Conservation (phyloP, 2,113 vertebrate species). For the Mastomys coucha region DNA sequence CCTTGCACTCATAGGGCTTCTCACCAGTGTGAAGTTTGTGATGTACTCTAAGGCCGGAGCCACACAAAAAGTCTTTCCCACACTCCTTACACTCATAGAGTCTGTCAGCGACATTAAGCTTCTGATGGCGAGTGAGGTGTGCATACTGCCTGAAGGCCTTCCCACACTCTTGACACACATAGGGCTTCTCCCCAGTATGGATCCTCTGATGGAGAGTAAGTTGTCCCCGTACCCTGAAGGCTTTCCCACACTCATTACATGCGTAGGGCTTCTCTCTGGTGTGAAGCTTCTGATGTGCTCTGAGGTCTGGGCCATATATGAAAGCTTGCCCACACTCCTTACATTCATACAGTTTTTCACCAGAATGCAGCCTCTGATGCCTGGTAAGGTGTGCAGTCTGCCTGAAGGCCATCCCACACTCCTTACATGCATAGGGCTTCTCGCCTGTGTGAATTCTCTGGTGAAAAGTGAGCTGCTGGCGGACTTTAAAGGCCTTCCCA, state of each 20-base stretch:
- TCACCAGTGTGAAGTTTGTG: conserved; percentile 79
- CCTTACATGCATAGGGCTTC: conserved; percentile 77
- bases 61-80: conserved; percentile 89
- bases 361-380: conserved; percentile 78
- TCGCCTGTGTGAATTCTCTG: conserved; percentile 80
- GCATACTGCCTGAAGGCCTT: conserved; percentile 80
- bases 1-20: conserved; percentile 84
- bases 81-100: conserved; percentile 91
- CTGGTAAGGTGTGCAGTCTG: conserved; percentile 78
- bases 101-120: conserved; percentile 86
- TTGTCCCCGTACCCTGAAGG: conserved; percentile 78
- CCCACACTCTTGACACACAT: conserved; percentile 78
- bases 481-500: conserved; percentile 79
- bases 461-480: conserved; percentile 80
- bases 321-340: conserved; percentile 80
- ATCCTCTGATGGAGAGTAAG: conserved; percentile 81
- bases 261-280: conserved; percentile 78
- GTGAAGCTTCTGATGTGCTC: conserved; percentile 79
- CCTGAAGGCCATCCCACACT: conserved; percentile 79
- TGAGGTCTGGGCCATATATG: conserved; percentile 71
- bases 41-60: conserved; percentile 88
- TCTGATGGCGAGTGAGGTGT: conserved; percentile 80
- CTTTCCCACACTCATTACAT: conserved; percentile 79
- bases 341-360: conserved; percentile 73
- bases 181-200: conserved; percentile 81